phyloP scores from a whole-genome alignment of 1,140 invertebrate genomes.

The Telenomus remus region DNA sequence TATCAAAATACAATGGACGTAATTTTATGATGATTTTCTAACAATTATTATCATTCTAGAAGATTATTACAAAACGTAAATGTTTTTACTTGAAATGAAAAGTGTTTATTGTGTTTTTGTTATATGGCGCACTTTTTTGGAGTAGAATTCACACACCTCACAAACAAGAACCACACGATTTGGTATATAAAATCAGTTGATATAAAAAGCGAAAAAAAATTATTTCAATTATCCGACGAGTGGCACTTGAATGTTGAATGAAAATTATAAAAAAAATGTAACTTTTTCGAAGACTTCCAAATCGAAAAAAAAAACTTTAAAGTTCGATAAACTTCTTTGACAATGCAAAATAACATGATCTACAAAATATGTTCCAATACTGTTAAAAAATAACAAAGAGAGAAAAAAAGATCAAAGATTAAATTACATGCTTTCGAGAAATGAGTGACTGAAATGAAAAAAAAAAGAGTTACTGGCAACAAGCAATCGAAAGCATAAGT shows the following conservation, averaged over 20 bases:
- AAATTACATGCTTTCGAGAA: background rate
- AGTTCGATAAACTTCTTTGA: background rate
- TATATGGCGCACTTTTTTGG: too few species aligned
- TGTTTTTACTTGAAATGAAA: background rate
- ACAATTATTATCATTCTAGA: background rate
- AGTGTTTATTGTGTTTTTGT: slow-evolving; percentile 1
- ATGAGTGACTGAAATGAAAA: too few species aligned
- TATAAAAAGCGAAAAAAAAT: too few species aligned
- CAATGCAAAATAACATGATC: background rate
- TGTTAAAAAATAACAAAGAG: background rate
- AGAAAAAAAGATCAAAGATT: background rate
- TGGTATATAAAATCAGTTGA: background rate
- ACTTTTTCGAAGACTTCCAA: too few species aligned
- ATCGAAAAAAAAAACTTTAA: too few species aligned
- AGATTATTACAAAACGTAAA: background rate
- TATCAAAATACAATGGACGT: background rate
- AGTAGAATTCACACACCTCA: background rate
- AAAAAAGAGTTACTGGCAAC: too few species aligned
- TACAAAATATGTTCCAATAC: background rate
- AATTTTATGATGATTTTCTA: background rate
- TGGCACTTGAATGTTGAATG: too few species aligned
- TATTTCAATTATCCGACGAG: too few species aligned
- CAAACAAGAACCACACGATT: background rate
- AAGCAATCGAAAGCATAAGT: slow-evolving; percentile 5
- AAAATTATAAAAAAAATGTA: too few species aligned